These are phyloP conservation scores for Daubentonia madagascariensis DNA, from an alignment of 2,113 vertebrate species.

Conservation along the genomic window DNA sequence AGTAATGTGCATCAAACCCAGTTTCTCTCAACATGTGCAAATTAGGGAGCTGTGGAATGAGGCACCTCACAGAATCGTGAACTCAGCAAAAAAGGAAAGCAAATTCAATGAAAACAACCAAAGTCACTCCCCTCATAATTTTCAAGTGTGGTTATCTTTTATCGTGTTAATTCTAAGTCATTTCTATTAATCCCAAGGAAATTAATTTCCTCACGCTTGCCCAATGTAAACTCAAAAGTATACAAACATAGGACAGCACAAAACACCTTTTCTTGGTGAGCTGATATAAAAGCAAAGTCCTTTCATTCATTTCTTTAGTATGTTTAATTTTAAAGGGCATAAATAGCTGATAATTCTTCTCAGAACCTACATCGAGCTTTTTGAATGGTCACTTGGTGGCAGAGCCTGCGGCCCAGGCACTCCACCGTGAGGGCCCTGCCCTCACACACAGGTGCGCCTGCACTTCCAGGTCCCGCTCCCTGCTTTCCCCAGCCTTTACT, in stretches of 20 bases:
- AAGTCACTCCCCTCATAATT: background rate
- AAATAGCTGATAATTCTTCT: fast-evolving
- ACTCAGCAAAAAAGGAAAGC: background rate
- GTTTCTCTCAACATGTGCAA: background rate
- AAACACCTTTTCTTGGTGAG: background rate
- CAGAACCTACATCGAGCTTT: fast-evolving
- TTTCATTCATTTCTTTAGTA: background rate
- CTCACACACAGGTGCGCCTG: background rate
- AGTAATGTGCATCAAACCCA: background rate
- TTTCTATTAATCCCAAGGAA: background rate
- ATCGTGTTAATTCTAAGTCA: background rate
- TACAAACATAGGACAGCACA: fast-evolving
- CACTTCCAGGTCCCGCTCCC: fast-evolving
- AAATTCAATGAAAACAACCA: background rate
- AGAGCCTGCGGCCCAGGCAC: no score
- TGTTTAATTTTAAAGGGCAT: background rate
- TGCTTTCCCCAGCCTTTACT: no score
- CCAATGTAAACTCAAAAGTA: background rate
- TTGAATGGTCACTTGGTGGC: no score
- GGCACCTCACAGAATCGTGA: background rate
- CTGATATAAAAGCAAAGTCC: fast-evolving
- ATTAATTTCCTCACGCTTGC: background rate
- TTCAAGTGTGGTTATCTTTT: background rate
- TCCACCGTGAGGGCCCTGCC: background rate
- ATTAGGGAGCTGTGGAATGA: background rate